A percentile compares a stretch with the other conserved stretches of the same genome.
These are phyloP conservation scores for Aradophagus sp. DNA, from an alignment of 1,140 invertebrate species.

Conservation along the genomic window DNA sequence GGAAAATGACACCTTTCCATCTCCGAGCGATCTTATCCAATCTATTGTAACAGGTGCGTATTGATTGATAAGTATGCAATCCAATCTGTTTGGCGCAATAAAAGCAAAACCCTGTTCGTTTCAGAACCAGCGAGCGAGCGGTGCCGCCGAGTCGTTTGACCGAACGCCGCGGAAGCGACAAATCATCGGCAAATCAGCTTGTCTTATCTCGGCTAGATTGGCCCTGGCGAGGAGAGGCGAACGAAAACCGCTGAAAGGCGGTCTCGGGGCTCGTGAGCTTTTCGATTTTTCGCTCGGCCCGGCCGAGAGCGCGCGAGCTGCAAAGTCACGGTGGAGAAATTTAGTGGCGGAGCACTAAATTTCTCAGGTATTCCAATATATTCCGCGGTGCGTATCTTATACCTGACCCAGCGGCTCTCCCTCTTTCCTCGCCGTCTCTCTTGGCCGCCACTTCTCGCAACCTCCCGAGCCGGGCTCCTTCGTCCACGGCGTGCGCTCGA, in stretches of 20 bases:
- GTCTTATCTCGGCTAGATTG: slow-evolving; percentile 12
- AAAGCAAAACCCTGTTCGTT: too few species aligned
- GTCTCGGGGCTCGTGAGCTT: slow-evolving; percentile 24
- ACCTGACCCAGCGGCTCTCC: slow-evolving; percentile 64
- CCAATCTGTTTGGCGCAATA: too few species aligned
- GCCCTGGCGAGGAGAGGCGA: slow-evolving; percentile 13
- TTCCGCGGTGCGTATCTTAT: slow-evolving; percentile 71
- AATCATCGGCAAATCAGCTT: slow-evolving; percentile 21
- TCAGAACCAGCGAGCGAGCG: too few species aligned
- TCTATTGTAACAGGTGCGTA: too few species aligned
- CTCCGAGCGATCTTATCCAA: too few species aligned
- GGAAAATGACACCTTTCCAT: too few species aligned
- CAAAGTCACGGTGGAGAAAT: slow-evolving; percentile 69
- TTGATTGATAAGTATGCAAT: too few species aligned
- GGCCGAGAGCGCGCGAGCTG: slow-evolving; percentile 54
- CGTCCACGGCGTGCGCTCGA: slow-evolving; percentile 66
- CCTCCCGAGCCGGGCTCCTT: slow-evolving; percentile 28
- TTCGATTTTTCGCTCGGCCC: slow-evolving; percentile 60
- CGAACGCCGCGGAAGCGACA: neutral
- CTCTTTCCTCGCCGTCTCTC: slow-evolving; percentile 19
- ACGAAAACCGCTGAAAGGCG: slow-evolving; percentile 55
- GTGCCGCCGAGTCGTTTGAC: too few species aligned
- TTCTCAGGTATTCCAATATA: slow-evolving; percentile 75
- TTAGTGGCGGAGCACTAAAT: slow-evolving; percentile 71
- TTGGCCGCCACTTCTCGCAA: slow-evolving; percentile 28